Conservation (phyloP, 2,113 vertebrate genomes). For the Opisthocomus hoazin region DNA sequence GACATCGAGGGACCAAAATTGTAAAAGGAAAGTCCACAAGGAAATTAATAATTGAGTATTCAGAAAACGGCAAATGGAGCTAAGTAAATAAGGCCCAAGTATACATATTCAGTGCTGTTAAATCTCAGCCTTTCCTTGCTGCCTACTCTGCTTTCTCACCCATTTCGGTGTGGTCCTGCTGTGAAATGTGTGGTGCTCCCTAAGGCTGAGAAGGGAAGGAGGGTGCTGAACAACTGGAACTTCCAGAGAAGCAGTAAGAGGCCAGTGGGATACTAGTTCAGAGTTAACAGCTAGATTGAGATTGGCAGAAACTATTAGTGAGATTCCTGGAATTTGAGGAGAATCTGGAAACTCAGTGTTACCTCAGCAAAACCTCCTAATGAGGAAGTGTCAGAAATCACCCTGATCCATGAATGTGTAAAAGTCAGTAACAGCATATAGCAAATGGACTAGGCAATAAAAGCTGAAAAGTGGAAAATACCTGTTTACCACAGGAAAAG, state of each 20-base stretch:
- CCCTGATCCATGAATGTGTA: background rate
- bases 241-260: background rate
- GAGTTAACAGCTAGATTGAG: background rate
- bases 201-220: background rate
- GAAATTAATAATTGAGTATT: constrained; percentile 55
- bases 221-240: background rate
- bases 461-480: background rate
- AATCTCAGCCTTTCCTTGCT: constrained; percentile 20
- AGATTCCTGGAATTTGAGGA: background rate
- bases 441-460: background rate
- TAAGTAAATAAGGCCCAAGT: constrained; percentile 46
- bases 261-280: background rate
- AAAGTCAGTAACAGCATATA: background rate
- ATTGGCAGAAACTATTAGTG: background rate
- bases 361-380: background rate
- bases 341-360: background rate
- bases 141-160: background rate
- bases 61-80: constrained; percentile 32
- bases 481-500: background rate
- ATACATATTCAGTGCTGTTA: background rate
- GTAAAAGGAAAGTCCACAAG: constrained; percentile 24
- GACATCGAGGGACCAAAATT: constrained; percentile 9
- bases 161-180: background rate
- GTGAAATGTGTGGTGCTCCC: background rate
- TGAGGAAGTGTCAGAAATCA: background rate